Conservation (phyloP, 2,888 invertebrate species). For the Atherix ibis region DNA sequence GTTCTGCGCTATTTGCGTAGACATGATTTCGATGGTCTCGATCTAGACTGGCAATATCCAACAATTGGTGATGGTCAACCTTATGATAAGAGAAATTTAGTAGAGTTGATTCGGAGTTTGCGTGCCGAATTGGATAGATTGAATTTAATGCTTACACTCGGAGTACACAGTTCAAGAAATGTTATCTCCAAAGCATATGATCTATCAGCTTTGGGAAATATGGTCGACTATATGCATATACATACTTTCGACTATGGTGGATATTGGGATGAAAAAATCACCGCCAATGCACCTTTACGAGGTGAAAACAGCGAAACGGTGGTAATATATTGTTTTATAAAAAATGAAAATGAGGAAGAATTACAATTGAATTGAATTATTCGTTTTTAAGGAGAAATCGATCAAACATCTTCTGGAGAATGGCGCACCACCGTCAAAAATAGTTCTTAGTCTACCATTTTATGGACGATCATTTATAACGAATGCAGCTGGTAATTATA, state of each 20-base stretch:
- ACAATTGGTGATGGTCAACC: constrained; percentile 57
- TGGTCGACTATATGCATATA: constrained; percentile 59
- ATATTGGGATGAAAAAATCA: constrained; percentile 58
- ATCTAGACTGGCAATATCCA: constrained; percentile 71
- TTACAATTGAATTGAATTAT: too few species aligned
- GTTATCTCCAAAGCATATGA: constrained; percentile 67
- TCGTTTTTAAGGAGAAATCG: constrained; percentile 50
- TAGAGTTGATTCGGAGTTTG: constrained; percentile 58
- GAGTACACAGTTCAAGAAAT: constrained; percentile 59
- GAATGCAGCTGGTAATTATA: constrained; percentile 26
- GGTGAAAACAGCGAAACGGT: constrained; percentile 43
- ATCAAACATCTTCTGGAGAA: constrained; percentile 56
- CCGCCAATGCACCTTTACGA: constrained; percentile 62
- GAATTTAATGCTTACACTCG: constrained; percentile 60
- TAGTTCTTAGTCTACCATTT: constrained; percentile 67
- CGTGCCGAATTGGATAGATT: constrained; percentile 50
- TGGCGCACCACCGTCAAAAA: constrained; percentile 59
- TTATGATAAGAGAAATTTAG: constrained; percentile 61
- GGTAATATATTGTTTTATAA: too few species aligned
- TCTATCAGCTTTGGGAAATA: constrained; percentile 47
- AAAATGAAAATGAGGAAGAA: too few species aligned
- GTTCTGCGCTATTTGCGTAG: constrained; percentile 45
- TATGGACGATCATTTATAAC: constrained; percentile 66
- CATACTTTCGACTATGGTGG: constrained; percentile 88
- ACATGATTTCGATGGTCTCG: constrained; percentile 31